Evolutionary conservation across 92 coral and sea anemone genomes (phyloP).

Genomic region (Bergia sp.): DNA sequence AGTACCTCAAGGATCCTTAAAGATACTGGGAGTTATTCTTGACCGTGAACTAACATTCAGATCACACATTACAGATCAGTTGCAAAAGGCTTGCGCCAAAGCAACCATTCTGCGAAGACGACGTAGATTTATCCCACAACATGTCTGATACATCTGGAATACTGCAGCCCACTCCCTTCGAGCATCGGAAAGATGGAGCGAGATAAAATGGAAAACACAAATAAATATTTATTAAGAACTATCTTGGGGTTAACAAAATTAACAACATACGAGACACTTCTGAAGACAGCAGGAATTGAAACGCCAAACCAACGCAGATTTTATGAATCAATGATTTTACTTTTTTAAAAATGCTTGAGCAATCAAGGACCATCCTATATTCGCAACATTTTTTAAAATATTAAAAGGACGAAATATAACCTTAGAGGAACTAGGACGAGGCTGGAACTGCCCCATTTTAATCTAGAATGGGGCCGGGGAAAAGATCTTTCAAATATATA

Average conservation of each 20-base stretch:
- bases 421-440: too few species aligned
- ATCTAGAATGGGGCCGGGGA: too few species aligned
- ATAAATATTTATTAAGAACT: conserved; percentile 42
- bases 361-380: background rate
- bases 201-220: conserved; percentile 46
- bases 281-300: conserved; percentile 4
- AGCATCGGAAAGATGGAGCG: conserved; percentile 38
- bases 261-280: too few species aligned
- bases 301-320: conserved; percentile 22
- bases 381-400: too few species aligned
- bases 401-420: too few species aligned
- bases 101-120: conserved; percentile 1
- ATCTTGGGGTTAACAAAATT: conserved; percentile 36
- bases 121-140: conserved; percentile 49
- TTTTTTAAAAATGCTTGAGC: conserved; percentile 9
- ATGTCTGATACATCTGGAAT: conserved; percentile 54
- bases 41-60: conserved; percentile 4
- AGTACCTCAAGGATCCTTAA: conserved; percentile 39
- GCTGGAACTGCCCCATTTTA: too few species aligned
- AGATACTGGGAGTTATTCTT: conserved; percentile 51
- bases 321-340: conserved; percentile 22
- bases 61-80: too few species aligned
- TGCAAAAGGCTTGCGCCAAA: too few species aligned
- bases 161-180: conserved; percentile 54
- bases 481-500: too few species aligned